Base-by-base conservation (phyloP, 53 echinoderm and acorn worm genomes). In the Mesocentrotus franciscanus region DNA sequence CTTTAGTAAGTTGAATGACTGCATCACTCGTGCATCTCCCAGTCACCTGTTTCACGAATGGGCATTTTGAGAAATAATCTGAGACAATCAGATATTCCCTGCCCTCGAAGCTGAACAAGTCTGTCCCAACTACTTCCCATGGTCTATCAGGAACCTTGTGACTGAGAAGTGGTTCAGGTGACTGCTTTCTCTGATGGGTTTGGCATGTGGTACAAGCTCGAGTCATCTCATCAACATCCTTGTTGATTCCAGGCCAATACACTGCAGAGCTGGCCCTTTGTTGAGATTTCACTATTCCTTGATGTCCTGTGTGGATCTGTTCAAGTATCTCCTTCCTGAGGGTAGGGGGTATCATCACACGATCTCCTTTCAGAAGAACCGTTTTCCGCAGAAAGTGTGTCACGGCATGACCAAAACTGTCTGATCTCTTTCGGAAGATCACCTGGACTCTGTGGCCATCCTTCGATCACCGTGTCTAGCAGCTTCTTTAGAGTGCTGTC, bases 61-160 rank as follows among this genome's bases (percentile, higher is more conserved):
- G 76, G 56, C 85, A 96, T 90, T 97, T 96, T 6, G 85, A 97
- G 68, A 95, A 97, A 72, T 90, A 96, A 93, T 97, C 95, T 12
- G 97, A 94, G 8, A 96, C 42, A 56, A 95, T 60, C 7, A 96
- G 89, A 78, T 95, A 96, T 13, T 96, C 93, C 81, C 89, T 71
- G 49, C 90, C 92, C 59, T 90, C 70, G n/a, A 9, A 96, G 70
- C 87, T 55, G 29, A 97, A 96, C 42, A 97, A 36, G 68, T 97
- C 95, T 66, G 96, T 79, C 1, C 70, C 97, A 24, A 96, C 17
- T 7, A 70, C 92, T 90, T 97, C 95, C 96, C 97, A 97, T 26
- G 95, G 84, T 71, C 97, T 35, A 30, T 91, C 96, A 49, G 95
- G 95, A 1, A 97, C 26, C 61, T 95, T 95, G 90, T 96, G 95